Evolutionary conservation across 2,888 invertebrate genomes (phyloP).

Genomic region (Eupithecia pulchellata): DNA sequence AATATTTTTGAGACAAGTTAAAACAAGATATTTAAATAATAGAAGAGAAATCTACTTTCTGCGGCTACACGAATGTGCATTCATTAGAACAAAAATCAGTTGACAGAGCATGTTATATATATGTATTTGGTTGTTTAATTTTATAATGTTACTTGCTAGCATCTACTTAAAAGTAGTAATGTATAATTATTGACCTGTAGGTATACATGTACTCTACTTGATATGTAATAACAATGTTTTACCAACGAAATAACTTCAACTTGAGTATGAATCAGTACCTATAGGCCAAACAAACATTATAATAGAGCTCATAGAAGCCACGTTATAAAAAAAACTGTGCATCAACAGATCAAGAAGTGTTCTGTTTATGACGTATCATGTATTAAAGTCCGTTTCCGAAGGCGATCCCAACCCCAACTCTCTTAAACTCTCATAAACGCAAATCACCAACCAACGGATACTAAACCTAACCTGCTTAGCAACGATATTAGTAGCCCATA

Average conservation of each 20-base stretch:
- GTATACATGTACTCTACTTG: no score
- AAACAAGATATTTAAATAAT: not conserved
- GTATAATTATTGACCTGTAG: no score
- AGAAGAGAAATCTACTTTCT: not conserved
- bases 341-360: not conserved
- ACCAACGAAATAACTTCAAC: no score
- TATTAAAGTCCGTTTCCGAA: not conserved
- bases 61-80: no score
- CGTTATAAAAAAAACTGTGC: not conserved
- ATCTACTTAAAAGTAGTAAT: no score
- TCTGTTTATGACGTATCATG: not conserved
- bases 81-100: no score
- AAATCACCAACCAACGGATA: not conserved
- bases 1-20: not conserved
- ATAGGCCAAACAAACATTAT: not conserved
- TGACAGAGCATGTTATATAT: no score
- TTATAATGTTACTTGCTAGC: no score
- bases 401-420: not conserved
- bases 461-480: not conserved
- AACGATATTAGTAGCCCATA: slow-evolving; percentile 6
- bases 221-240: no score
- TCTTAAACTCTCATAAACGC: not conserved
- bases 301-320: not conserved
- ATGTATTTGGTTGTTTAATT: no score
- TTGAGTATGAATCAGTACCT: no score